These are phyloP conservation scores for Pholis gunnellus DNA, from an alignment of 2,113 vertebrate species.

Conservation along the genomic window DNA sequence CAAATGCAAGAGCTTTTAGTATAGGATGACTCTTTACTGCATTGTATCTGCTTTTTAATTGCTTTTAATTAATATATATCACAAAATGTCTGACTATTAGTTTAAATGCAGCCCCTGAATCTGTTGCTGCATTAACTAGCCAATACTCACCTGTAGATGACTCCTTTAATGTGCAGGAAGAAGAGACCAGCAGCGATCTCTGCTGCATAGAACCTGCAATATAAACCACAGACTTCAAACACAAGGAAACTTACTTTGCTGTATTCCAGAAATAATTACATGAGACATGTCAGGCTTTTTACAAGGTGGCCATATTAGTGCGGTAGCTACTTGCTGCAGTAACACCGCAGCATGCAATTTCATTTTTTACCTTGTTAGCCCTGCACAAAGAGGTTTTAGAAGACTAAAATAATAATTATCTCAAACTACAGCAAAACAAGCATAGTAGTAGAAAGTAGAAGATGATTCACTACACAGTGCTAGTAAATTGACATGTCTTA, in stretches of 20 bases:
- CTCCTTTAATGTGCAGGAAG: slow-evolving; percentile 93
- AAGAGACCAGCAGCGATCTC: slow-evolving; percentile 96
- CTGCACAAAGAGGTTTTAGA: background rate
- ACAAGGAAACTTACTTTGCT: background rate
- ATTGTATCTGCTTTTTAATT: too few relatives aligned
- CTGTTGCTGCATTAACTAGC: background rate
- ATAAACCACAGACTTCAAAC: slow-evolving; percentile 41
- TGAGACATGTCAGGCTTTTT: too few relatives aligned
- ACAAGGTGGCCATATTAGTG: background rate
- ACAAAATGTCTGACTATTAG: background rate
- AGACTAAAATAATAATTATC: background rate
- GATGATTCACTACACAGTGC: background rate
- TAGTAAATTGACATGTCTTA: slow-evolving; percentile 78
- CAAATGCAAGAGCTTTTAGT: background rate
- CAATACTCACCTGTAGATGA: slow-evolving; percentile 92
- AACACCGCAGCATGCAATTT: background rate
- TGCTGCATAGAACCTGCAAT: slow-evolving; percentile 94
- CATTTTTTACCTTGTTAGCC: too few relatives aligned
- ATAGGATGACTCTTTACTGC: background rate
- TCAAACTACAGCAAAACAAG: background rate
- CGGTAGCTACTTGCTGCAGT: background rate
- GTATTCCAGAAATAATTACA: background rate
- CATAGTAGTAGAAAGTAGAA: background rate
- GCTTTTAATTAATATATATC: too few relatives aligned
- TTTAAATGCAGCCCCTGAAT: background rate